A percentile compares a stretch with the other conserved stretches of the same genome.
phyloP scores from a whole-genome alignment of 2,888 invertebrate species.

The Petrolisthes manimaculis region DNA sequence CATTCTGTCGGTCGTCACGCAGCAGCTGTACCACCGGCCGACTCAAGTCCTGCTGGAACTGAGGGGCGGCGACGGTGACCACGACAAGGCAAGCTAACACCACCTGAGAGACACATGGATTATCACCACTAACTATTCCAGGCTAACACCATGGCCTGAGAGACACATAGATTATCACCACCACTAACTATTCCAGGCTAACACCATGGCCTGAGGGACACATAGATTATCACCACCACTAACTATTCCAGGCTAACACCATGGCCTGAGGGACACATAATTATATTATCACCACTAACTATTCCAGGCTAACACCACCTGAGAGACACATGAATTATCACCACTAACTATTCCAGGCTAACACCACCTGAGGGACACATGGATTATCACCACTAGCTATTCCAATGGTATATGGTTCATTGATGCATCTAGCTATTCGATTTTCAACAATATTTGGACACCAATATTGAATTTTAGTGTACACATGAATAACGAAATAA shows the following conservation, averaged over 20 bases:
- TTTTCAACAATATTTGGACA: too few relatives aligned
- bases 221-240: too few relatives aligned
- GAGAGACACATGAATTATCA: not conserved
- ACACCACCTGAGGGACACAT: not conserved
- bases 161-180: not conserved
- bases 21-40: not conserved
- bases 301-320: not conserved
- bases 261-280: not conserved
- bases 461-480: too few relatives aligned
- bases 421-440: too few relatives aligned
- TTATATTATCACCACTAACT: too few relatives aligned
- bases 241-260: not conserved
- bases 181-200: not conserved
- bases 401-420: too few relatives aligned
- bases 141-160: not conserved
- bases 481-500: too few relatives aligned
- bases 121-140: too few relatives aligned
- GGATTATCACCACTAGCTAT: too few relatives aligned
- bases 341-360: not conserved
- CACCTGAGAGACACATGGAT: not conserved
- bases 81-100: not conserved
- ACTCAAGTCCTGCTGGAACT: not conserved
- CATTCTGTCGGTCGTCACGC: conserved; percentile 12
- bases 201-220: not conserved
- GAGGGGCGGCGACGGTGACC: conserved; percentile 17